These are phyloP conservation scores for Pantherophis alleghaniensis DNA, from an alignment of 2,797 vertebrate genomes.

Conservation along the genomic window DNA sequence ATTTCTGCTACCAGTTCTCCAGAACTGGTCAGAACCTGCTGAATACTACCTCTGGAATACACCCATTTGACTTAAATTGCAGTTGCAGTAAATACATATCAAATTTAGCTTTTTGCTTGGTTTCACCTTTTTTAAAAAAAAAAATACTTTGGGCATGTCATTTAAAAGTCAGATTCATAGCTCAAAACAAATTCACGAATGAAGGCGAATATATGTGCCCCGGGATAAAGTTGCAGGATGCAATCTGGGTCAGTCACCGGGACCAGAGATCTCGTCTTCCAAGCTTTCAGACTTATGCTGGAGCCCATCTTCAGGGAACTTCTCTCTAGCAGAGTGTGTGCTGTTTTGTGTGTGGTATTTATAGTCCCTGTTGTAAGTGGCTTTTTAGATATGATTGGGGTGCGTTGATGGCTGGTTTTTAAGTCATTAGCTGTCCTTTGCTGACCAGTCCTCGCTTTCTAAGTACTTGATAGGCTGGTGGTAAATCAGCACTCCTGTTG, in stretches of 20 bases:
- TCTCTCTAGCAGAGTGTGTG: neutral
- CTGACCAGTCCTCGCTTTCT: too few species aligned
- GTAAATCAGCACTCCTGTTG: too few species aligned
- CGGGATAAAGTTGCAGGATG: too few species aligned
- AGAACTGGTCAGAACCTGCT: too few species aligned
- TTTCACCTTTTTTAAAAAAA: neutral
- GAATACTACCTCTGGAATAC: too few species aligned
- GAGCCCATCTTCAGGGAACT: neutral
- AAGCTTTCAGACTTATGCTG: neutral
- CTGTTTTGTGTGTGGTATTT: too few species aligned
- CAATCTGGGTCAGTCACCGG: neutral
- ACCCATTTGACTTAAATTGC: neutral
- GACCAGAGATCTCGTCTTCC: neutral
- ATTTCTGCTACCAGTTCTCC: too few species aligned
- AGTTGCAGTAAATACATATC: neutral
- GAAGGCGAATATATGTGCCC: neutral
- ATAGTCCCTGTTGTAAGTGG: too few species aligned
- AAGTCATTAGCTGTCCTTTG: too few species aligned
- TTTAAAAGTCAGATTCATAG: neutral
- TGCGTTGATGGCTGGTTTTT: too few species aligned
- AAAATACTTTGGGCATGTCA: neutral
- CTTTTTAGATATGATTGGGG: too few species aligned
- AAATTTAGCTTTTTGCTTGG: neutral
- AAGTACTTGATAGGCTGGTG: too few species aligned
- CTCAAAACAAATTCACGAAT: neutral